Percentiles rank a stretch among this genome's conserved stretches.
phyloP scores from a whole-genome alignment of 2,888 invertebrate species.

The Hemaris fuciformis region DNA sequence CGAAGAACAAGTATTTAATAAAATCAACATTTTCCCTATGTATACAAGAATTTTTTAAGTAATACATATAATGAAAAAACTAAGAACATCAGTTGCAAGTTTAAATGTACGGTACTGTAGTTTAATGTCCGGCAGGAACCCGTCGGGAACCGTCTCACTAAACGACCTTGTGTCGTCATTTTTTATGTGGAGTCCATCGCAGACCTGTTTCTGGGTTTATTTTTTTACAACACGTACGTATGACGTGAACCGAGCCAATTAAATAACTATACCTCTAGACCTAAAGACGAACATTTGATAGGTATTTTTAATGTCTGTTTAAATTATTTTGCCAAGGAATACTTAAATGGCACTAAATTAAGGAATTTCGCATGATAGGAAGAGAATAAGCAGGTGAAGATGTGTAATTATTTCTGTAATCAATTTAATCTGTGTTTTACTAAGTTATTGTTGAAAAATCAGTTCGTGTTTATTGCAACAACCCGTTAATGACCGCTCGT shows the following conservation, averaged over 20 bases:
- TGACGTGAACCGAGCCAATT: constrained; percentile 3
- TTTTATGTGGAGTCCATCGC: constrained; percentile 34
- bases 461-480: not conserved
- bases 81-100: not conserved
- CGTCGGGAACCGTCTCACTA: constrained; percentile 20
- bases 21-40: too few relatives aligned
- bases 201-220: constrained; percentile 35
- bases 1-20: too few relatives aligned
- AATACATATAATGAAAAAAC: not conserved
- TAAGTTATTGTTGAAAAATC: not conserved
- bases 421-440: not conserved
- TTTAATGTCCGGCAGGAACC: constrained; percentile 26
- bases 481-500: constrained; percentile 35
- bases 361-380: too few relatives aligned
- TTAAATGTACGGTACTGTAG: constrained; percentile 3
- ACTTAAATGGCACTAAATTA: too few relatives aligned
- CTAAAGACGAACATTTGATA: not conserved
- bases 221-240: constrained; percentile 21
- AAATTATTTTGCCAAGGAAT: too few relatives aligned
- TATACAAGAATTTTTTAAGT: not conserved
- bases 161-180: constrained; percentile 37
- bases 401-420: too few relatives aligned
- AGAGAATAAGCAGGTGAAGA: not conserved
- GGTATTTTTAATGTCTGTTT: not conserved
- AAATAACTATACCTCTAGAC: not conserved